Evolutionary conservation across 2,888 invertebrate species (phyloP).

Genomic region (Cancer borealis): DNA sequence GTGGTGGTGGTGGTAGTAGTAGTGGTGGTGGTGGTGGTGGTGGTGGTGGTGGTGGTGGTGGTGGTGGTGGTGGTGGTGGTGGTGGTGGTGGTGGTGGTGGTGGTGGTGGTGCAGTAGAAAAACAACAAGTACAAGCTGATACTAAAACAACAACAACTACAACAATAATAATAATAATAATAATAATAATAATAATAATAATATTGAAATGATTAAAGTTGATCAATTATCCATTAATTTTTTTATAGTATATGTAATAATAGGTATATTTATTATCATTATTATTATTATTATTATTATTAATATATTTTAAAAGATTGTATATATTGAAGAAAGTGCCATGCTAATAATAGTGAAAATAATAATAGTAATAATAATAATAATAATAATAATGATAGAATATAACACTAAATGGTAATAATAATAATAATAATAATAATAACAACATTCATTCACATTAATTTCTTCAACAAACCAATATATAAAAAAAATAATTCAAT

Average conservation of each 20-base stretch:
- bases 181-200: conserved; percentile 42
- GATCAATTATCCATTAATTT: neutral
- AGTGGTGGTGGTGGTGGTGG: neutral
- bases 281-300: neutral
- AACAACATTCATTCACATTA: too few species aligned
- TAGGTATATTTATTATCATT: neutral
- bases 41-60: neutral
- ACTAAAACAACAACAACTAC: neutral
- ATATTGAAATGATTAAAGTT: neutral
- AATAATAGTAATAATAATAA: neutral
- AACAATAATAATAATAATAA: neutral
- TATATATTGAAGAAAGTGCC: neutral
- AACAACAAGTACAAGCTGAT: neutral
- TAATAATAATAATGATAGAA: neutral
- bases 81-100: conserved; percentile 1
- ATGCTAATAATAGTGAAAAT: neutral
- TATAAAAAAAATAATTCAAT: neutral
- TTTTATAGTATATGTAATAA: neutral
- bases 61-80: neutral
- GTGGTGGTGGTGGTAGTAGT: neutral
- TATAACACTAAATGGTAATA: neutral
- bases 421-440: neutral
- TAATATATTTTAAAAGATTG: neutral
- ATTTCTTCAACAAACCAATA: neutral
- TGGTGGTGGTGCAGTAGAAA: neutral